phyloP scores from a whole-genome alignment of 2,113 vertebrate species.

The Nicator chloris region DNA sequence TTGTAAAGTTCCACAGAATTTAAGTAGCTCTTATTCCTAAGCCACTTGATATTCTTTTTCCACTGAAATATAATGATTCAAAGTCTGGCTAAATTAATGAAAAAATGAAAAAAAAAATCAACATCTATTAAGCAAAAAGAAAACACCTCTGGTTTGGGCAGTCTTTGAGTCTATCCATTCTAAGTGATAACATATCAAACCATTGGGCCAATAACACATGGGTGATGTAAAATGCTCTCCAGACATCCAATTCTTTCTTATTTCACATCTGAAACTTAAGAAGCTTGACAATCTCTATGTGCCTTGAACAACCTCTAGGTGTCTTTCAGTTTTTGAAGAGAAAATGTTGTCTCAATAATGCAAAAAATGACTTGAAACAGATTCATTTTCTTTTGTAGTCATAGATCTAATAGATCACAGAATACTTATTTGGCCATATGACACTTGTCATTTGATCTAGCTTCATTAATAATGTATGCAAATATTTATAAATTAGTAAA shows the following conservation, averaged over 20 bases:
- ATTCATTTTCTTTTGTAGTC: neutral
- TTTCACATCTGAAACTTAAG: neutral
- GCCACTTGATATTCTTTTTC: neutral
- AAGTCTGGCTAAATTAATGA: neutral
- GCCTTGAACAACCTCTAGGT: neutral
- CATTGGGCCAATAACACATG: neutral
- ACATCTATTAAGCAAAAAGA: neutral
- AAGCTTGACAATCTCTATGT: neutral
- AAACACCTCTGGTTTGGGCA: neutral
- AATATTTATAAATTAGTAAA: neutral
- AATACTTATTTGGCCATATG: neutral
- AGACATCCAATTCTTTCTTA: neutral
- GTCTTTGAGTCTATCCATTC: neutral
- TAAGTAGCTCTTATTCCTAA: neutral
- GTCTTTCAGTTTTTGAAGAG: neutral
- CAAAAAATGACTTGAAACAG: neutral
- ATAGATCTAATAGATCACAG: neutral
- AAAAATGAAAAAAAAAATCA: neutral
- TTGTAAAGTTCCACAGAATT: neutral
- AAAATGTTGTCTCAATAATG: neutral
- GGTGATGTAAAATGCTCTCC: neutral
- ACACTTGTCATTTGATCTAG: neutral
- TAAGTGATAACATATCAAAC: neutral
- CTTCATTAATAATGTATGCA: neutral
- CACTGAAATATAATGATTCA: neutral